A percentile compares a stretch with the other conserved stretches of the same genome.
Evolutionary conservation across 2,888 invertebrate genomes (phyloP).

Genomic region (Bombylius major): DNA sequence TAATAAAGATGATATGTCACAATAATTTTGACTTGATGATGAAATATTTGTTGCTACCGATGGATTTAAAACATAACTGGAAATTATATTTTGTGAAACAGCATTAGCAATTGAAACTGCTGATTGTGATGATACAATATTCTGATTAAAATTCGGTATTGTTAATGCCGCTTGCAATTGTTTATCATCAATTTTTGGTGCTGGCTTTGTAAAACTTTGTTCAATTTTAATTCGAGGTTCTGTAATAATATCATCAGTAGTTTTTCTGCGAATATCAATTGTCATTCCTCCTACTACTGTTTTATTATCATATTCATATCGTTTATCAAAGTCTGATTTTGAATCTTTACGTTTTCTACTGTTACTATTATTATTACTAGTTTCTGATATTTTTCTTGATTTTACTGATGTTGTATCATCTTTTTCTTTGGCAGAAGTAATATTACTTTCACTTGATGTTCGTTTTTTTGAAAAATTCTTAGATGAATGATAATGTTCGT

Average conservation of each 20-base stretch:
- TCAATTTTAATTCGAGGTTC: not conserved
- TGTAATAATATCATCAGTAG: not conserved
- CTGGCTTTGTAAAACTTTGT: not conserved
- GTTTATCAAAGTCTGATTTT: too few relatives aligned
- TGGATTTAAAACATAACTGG: not conserved
- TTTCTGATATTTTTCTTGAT: not conserved
- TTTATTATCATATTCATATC: too few relatives aligned
- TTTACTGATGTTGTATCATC: not conserved
- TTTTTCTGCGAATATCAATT: not conserved
- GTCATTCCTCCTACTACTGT: too few relatives aligned
- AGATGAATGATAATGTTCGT: slow-evolving; percentile 15
- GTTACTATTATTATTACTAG: not conserved
- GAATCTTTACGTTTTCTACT: not conserved
- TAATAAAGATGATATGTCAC: slow-evolving; percentile 15
- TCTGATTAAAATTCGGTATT: slow-evolving; percentile 17
- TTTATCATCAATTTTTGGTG: slow-evolving; percentile 9
- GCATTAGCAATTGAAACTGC: not conserved
- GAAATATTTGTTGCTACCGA: not conserved
- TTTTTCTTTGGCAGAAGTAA: not conserved
- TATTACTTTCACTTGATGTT: not conserved
- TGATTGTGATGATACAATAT: slow-evolving; percentile 7
- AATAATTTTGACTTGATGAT: slow-evolving; percentile 1
- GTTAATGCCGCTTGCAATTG: slow-evolving; percentile 16
- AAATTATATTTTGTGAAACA: not conserved
- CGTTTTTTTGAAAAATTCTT: slow-evolving; percentile 25